Base-by-base conservation (phyloP, 2,888 invertebrate species). In the Palloptera scutellata region DNA sequence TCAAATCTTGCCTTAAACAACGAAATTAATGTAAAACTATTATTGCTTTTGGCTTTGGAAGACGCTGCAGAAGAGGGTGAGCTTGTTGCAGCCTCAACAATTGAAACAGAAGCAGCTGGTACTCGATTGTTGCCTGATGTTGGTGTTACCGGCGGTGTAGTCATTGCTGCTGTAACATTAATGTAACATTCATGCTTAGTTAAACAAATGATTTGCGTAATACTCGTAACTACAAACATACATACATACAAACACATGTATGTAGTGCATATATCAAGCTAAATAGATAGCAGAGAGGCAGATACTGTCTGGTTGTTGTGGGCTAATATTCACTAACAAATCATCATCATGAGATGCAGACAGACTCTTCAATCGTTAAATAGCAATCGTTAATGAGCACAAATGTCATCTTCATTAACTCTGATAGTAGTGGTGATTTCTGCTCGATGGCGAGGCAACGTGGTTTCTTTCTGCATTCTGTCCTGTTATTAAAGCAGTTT, bases 171-270 rank as follows among this genome's bases (percentile, higher is more conserved):
- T 30, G 30, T 30, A 30, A 30, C 30, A 30, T 45, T 55, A 45
- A 42, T 51, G 41, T 61, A 43, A 53, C 57, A 61, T 63, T 69
- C 45, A 61, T 61, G 57, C 61, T 61, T 61, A 61, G 52, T 61
- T 52, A 64, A 68, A 68, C 61, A 64, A n/a, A 41, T 60, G 61
- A 64, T 64, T 53, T 61, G 55, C 45, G 55, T 51, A 58, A 64
- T 61, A 52, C n/a, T 53, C 42, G 51, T 42, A 52, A 1, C 6
- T n/a, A 58, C 58, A 55, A 17, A 54, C 54, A 17, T 45, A 45
- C 45, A 10, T 11, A 45, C 12, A 12, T 11, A 45, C 10, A 45
- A 10, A 45, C 10, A n/a, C 4, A 43, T 19, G 19, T 40, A 59
- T 40, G n/a, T 11, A 42, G n/a, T 11, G n/a, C 6, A 30, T 6